Evolutionary conservation across 2,797 vertebrate genomes (phyloP), one percentile per base, ranked within the genome.

Genomic region (Eulemur mongoz): DNA sequence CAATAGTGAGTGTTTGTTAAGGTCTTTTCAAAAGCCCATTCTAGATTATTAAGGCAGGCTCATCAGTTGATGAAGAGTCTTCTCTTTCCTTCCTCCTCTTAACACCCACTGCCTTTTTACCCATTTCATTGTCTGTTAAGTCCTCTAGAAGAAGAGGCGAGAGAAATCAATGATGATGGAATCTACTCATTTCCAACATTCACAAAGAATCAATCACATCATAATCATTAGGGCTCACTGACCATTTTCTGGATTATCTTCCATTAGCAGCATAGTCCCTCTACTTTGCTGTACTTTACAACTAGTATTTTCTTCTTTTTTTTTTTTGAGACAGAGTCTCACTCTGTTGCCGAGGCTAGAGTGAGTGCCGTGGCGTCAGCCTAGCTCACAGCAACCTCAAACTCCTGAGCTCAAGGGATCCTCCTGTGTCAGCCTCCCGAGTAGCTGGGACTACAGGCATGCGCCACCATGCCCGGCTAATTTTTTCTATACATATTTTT

Each of bases 21-120:
- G 50, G 50, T n/a, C 67, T 69, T 93, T 63, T 48, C 91, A 38
- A 18, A 67, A 72, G 48, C n/a, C 52, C 63, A 1, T 15, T 61
- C 35, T 35, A 27, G 85, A n/a, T n/a, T 4, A 48, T 14, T 78
- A 10, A 18, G n/a, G 76, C 17, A 50, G 50, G 91, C 17, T 50
- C n/a, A 5, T 0, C 3, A 15, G 54, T 0, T 38, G 80, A 13
- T 0, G 3, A 2, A 15, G 4, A 23, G 65, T 75, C 15, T 57
- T 32, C n/a, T 8, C 76, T 38, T 67, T 65, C 78, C 67, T 78
- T 89, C 38, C 17, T 92, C 82, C 63, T 91, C 48, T 23, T n/a
- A 30, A 20, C 3, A 3, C 35, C 30, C 8, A 40, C 82, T 69
- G 18, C 18, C 30, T 15, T 80, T 76, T 57, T 43, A 61, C 25